These are phyloP conservation scores for Eudemis profundana DNA, from an alignment of 2,888 invertebrate species.

Conservation along the genomic window DNA sequence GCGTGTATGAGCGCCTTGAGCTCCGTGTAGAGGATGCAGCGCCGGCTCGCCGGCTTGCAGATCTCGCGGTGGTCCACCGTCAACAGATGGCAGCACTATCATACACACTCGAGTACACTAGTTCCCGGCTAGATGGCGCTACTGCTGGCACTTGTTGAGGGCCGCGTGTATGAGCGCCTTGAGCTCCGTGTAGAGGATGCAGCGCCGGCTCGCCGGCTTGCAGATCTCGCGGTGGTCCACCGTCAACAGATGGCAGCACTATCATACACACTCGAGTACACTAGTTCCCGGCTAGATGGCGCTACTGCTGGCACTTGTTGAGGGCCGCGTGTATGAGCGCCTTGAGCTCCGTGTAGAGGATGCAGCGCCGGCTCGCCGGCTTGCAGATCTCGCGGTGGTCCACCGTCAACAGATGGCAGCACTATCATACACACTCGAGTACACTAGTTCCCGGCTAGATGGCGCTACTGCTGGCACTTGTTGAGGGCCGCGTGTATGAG, in stretches of 20 bases:
- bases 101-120: background rate
- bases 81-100: too few species aligned
- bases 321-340: conserved; percentile 82
- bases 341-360: conserved; percentile 88
- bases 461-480: conserved; percentile 46
- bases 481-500: conserved; percentile 79
- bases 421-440: too few species aligned
- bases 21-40: conserved; percentile 88
- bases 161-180: conserved; percentile 84
- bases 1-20: conserved; percentile 86
- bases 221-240: conserved; percentile 94
- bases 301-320: conserved; percentile 46
- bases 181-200: conserved; percentile 88
- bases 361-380: conserved; percentile 89
- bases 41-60: conserved; percentile 91
- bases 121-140: conserved; percentile 17
- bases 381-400: conserved; percentile 96
- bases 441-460: conserved; percentile 11
- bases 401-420: too few species aligned
- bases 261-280: too few species aligned
- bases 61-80: conserved; percentile 93
- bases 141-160: conserved; percentile 49
- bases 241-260: too few species aligned
- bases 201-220: conserved; percentile 90
- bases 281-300: conserved; percentile 17